Conservation (phyloP, 2,888 invertebrate genomes). For the Camptogramma bilineatum region DNA sequence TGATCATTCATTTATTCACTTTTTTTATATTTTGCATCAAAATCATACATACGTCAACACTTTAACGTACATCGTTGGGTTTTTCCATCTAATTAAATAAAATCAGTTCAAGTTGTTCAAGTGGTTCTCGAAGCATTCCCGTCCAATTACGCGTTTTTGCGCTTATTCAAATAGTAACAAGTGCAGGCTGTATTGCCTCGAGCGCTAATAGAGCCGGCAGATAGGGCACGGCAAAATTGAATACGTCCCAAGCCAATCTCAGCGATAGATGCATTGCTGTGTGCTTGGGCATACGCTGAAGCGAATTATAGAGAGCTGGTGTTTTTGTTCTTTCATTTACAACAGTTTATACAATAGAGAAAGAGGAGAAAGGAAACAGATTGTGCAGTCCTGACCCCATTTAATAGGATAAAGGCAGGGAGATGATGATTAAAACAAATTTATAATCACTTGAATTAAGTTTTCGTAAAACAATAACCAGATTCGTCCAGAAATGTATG, state of each 20-base stretch:
- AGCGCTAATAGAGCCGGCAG: constrained; percentile 74
- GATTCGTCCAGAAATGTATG: too few relatives aligned
- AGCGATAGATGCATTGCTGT: constrained; percentile 66
- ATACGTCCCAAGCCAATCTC: constrained; percentile 81
- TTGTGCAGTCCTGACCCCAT: not conserved
- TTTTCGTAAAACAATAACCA: too few relatives aligned
- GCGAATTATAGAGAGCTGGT: constrained; percentile 23
- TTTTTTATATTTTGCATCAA: not conserved
- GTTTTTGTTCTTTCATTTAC: not conserved
- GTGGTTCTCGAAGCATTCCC: constrained; percentile 2
- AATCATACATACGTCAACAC: not conserved
- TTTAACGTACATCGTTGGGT: not conserved
- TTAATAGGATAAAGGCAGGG: not conserved
- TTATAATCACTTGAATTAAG: too few relatives aligned
- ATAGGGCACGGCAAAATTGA: constrained; percentile 80
- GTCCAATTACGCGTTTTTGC: constrained; percentile 30
- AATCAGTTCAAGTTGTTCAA: constrained; percentile 16
- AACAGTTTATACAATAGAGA: too few relatives aligned
- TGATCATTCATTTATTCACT: too few relatives aligned
- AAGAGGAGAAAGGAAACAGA: not conserved
- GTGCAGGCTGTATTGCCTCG: constrained; percentile 51
- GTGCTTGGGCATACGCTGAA: constrained; percentile 40
- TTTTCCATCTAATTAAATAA: constrained; percentile 22
- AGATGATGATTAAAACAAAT: too few relatives aligned
- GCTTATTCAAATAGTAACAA: constrained; percentile 49